These are phyloP conservation scores for Monopterus albus DNA, from an alignment of 2,113 vertebrate species.

Conservation along the genomic window DNA sequence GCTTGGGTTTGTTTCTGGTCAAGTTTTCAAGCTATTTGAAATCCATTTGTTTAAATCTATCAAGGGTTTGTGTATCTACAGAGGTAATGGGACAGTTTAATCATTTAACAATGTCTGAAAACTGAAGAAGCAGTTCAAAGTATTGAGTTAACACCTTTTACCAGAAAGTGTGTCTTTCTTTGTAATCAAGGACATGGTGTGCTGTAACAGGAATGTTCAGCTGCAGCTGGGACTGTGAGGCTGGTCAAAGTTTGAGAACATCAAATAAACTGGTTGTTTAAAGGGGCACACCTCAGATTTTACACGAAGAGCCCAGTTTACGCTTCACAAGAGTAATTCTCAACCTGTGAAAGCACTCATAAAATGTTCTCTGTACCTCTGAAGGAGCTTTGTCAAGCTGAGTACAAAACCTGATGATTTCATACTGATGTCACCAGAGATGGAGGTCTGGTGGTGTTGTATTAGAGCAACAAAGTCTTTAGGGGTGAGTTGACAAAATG, in stretches of 20 bases:
- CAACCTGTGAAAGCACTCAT: no score
- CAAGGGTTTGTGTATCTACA: neutral
- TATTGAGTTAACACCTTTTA: neutral
- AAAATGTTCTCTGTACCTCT: neutral
- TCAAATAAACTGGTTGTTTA: neutral
- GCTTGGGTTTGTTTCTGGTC: neutral
- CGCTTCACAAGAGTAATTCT: neutral
- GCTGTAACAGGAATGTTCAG: neutral
- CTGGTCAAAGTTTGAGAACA: neutral
- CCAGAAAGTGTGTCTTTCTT: neutral
- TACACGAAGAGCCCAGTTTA: neutral
- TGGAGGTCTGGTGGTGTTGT: no score
- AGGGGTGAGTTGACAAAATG: no score
- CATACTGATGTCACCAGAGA: no score
- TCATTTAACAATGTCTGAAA: constrained; percentile 1
- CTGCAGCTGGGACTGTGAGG: neutral
- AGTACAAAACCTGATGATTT: no score
- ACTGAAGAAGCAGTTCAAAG: neutral
- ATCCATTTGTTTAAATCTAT: neutral
- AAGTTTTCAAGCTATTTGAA: neutral
- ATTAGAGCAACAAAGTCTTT: no score
- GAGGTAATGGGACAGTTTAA: neutral
- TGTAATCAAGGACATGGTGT: neutral
- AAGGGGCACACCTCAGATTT: neutral
- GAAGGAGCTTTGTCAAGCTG: no score